These are phyloP conservation scores for Anthonomus grandis DNA, from an alignment of 1,140 invertebrate genomes.

Conservation along the genomic window DNA sequence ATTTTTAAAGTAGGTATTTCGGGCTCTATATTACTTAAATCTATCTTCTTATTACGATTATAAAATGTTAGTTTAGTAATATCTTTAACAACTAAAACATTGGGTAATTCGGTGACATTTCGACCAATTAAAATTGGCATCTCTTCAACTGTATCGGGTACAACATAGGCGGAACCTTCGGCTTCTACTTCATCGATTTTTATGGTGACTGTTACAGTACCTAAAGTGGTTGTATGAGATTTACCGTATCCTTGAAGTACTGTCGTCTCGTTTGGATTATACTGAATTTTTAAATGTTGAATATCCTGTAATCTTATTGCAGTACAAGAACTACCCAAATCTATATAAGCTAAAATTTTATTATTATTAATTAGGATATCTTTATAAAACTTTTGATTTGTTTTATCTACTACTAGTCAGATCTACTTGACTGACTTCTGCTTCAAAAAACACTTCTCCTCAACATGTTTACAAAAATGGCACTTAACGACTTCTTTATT, in stretches of 20 bases:
- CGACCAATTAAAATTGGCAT: slow-evolving; percentile 8
- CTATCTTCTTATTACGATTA: no score
- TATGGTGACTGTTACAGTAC: not conserved
- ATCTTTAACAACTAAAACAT: slow-evolving; percentile 11
- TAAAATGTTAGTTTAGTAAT: slow-evolving; percentile 3
- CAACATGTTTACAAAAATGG: not conserved
- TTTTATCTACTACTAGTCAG: no score
- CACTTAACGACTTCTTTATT: not conserved
- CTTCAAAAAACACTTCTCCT: no score
- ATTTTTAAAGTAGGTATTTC: no score
- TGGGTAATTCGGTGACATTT: slow-evolving; percentile 13
- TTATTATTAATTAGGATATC: no score
- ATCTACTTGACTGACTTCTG: no score
- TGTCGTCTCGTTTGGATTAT: not conserved
- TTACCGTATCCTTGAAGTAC: slow-evolving; percentile 11
- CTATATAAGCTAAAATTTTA: slow-evolving; percentile 14
- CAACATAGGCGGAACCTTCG: not conserved
- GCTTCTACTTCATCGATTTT: slow-evolving; percentile 8
- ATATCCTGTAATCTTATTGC: not conserved
- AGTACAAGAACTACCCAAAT: slow-evolving; percentile 17
- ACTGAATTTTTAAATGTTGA: not conserved
- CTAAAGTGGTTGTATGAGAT: not conserved
- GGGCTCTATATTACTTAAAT: no score
- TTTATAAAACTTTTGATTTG: no score
- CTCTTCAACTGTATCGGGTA: slow-evolving; percentile 12